Conservation (phyloP, 1,140 invertebrate species). For the Diorhabda carinulata region DNA sequence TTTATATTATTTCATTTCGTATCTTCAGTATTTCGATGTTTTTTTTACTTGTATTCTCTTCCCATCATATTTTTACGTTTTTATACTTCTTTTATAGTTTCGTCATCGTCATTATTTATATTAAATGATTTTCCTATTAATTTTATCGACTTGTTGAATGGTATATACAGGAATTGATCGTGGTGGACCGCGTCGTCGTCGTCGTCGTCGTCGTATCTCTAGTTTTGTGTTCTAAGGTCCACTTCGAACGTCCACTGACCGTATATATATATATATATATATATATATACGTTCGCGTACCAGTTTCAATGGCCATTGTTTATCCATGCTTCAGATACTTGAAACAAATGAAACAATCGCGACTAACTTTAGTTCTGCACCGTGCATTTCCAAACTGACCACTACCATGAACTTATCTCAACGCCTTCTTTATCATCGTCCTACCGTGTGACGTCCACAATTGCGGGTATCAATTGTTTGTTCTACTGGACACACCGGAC, state of each 20-base stretch:
- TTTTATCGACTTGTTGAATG: too few relatives aligned
- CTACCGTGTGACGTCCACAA: constrained; percentile 22
- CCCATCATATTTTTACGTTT: too few relatives aligned
- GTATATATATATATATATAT: neutral
- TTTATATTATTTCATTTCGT: too few relatives aligned
- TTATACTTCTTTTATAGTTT: too few relatives aligned
- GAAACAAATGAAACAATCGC: constrained; percentile 30
- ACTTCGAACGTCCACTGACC: constrained; percentile 27
- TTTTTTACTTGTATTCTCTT: too few relatives aligned
- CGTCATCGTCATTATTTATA: too few relatives aligned
- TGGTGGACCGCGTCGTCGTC: neutral
- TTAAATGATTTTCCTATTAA: too few relatives aligned
- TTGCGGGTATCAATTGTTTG: constrained; percentile 23
- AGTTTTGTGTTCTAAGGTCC: constrained; percentile 21
- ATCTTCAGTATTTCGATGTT: too few relatives aligned
- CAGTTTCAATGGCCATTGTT: constrained; percentile 36
- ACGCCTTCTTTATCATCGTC: constrained; percentile 22
- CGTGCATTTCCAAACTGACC: constrained; percentile 32
- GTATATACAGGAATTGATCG: too few relatives aligned
- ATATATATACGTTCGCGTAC: neutral
- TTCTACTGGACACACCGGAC: constrained; percentile 12
- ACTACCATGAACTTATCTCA: constrained; percentile 20
- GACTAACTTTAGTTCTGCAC: constrained; percentile 36
- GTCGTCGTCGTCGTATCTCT: neutral
- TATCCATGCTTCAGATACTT: constrained; percentile 36